A percentile compares a stretch with the other conserved stretches of the same genome.
Conservation (phyloP, 2,797 vertebrate genomes). For the Gouania willdenowi region DNA sequence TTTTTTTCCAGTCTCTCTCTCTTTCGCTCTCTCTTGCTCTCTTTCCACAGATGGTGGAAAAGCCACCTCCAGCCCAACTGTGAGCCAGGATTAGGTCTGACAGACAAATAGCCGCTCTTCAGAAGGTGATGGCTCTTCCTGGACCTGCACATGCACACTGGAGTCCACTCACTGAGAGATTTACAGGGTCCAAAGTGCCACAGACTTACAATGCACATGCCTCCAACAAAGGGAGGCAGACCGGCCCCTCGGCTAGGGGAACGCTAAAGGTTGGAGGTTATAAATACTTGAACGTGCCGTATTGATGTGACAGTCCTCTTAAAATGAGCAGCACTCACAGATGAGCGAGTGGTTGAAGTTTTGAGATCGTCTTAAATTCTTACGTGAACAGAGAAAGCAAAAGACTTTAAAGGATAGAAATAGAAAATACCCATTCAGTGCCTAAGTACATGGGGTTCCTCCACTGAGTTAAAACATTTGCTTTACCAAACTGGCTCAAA, state of each 20-base stretch:
- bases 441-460: no score
- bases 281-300: constrained; percentile 68
- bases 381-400: no score
- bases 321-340: constrained; percentile 35
- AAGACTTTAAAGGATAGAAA: no score
- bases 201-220: constrained; percentile 38
- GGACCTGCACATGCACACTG: constrained; percentile 16
- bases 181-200: constrained; percentile 42
- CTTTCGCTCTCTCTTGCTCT: no score
- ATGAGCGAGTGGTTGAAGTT: no score
- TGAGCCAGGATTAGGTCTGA: constrained; percentile 58
- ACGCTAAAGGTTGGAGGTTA: constrained; percentile 67
- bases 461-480: no score
- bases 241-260: constrained; percentile 40
- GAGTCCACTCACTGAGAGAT: constrained; percentile 40
- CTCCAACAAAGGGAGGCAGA: constrained; percentile 29
- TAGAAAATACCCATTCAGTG: no score
- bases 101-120: constrained; percentile 59
- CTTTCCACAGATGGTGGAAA: constrained; percentile 59
- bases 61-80: constrained; percentile 46
- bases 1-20: constrained; percentile 7
- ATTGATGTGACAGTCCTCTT: constrained; percentile 69
- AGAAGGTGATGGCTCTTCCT: constrained; percentile 34
- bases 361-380: no score
- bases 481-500: no score